Base-by-base conservation (phyloP, 1,140 invertebrate genomes). In the Hirudo medicinalis region DNA sequence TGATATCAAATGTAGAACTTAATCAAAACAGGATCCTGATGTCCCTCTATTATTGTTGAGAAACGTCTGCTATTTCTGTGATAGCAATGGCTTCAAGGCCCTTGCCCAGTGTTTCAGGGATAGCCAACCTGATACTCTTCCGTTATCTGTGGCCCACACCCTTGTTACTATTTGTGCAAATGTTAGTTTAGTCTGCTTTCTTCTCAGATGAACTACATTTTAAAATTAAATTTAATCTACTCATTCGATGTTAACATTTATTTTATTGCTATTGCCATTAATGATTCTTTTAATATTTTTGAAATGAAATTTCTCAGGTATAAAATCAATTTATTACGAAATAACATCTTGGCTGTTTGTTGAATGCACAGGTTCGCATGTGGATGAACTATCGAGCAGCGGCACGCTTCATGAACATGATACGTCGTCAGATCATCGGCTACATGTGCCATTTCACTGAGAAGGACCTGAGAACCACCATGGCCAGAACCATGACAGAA, bases 401-500 rank as follows among this genome's bases (percentile, higher is more conserved):
- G 60, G 86, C 92, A 76, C 90, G 92, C 78, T 85, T 91, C 73
- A 91, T 93, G 79, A 88, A 92, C 78, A 91, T 91, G 54, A 81
- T 94, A 55, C 86, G 91, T 68, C 88, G 89, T 73, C 87, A 88
- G 76, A 90, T 94, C 73, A 85, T 95, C 75, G 87, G 80, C 72
- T 96, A 94, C 78, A 92, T 96, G 90, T 94, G 92, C 81, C 89
- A 88, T 78, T 85, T 95, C 70, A 89, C 88, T 40, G 92, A 96
- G 80, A 91, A 92, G 79, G 92, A 95, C 81, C 84, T 95, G 54
- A 86, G 90, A 74, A 87, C 89, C 69, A 88, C 88, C 27, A 90
- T 89, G 49, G 91, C 90, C 43, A 88, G 91, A 76, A 90, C 90
- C 74, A 94, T 95, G 90, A 91, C 91, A 87, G 91, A 96, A 84